Base-by-base conservation (phyloP, 1,140 invertebrate species). In the Bombus haemorrhoidalis region DNA sequence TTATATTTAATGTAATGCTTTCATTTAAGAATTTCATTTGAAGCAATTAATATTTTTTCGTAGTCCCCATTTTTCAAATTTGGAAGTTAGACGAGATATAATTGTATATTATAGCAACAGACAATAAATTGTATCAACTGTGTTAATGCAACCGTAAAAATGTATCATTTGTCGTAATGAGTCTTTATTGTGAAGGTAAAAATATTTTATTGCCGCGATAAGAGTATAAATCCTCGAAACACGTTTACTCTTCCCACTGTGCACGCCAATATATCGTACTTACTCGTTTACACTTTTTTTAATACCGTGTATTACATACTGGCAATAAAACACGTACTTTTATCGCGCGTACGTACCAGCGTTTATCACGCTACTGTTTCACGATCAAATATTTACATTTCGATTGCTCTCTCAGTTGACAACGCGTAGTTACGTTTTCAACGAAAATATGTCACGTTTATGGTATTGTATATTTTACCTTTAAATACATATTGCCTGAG, bases 101-200 rank as follows among this genome's bases (percentile, higher is more conserved):
- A 22, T 5, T 34, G 3, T 39, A 22, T 53, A n/a, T 37, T 57
- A 25, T 34, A 59, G 0, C 6, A 59, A 22, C 13, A n/a, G 25
- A 12, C 22, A 62, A 39, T 76, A 59, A n/a, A 59, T 39, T 39
- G 25, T 2, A 39, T 3, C 53, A 39, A 62, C 0, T 74, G 9
- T 34, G 12, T 62, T n/a, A n/a, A 77, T 37, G 53, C 15, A 62
- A n/a, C 15, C 47, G 13, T 39, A 77, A 59, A 76, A 62, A 77
- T 77, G 25, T 77, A 39, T n/a, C 74, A 59, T 59, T 76, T 37
- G 37, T 28, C 47, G 34, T n/a, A 76, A 57, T 37, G 47, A 76
- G 13, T 34, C 13, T 10, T 28, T 77, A 62, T 62, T 41, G 13
- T 25, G 28, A 39, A 39, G 22, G 28, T 6, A 59, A 77, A 59